Evolutionary conservation across 2,113 vertebrate species (phyloP).

Genomic region (Mastomys natalensis): DNA sequence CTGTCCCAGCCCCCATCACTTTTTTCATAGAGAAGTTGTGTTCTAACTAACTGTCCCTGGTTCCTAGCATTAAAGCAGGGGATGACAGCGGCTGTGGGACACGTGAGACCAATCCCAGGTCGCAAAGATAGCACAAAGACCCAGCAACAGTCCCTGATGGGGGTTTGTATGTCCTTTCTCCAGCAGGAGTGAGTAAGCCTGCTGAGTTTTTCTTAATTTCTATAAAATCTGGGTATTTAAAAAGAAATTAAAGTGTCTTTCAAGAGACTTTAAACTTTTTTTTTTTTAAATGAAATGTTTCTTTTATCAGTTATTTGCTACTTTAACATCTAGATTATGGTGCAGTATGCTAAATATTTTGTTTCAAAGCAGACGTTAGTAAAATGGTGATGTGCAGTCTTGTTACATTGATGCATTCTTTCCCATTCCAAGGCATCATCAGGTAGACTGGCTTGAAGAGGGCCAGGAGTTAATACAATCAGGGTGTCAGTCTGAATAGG

Average conservation of each 20-base stretch:
- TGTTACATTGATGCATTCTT: neutral
- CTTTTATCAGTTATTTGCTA: constrained; percentile 51
- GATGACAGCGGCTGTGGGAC: neutral
- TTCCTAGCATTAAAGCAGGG: neutral
- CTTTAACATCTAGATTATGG: neutral
- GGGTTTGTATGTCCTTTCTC: neutral
- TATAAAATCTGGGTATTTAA: constrained; percentile 52
- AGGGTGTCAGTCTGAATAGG: constrained; percentile 47
- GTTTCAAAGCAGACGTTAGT: neutral
- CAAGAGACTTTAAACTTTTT: constrained; percentile 1
- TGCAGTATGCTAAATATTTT: neutral
- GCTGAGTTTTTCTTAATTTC: constrained; percentile 26
- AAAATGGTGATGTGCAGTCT: neutral
- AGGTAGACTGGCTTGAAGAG: neutral
- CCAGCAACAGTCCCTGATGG: neutral
- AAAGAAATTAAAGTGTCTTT: constrained; percentile 55
- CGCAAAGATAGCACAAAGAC: constrained; percentile 16
- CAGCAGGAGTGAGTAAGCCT: constrained; percentile 7
- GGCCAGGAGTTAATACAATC: neutral
- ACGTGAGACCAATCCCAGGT: neutral
- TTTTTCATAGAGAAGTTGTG: constrained; percentile 14
- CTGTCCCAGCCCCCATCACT: neutral
- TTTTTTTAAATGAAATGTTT: neutral
- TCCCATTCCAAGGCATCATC: neutral
- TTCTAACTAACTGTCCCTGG: neutral